Conservation (phyloP, 1,140 invertebrate genomes). For the Drosophila serrata region DNA sequence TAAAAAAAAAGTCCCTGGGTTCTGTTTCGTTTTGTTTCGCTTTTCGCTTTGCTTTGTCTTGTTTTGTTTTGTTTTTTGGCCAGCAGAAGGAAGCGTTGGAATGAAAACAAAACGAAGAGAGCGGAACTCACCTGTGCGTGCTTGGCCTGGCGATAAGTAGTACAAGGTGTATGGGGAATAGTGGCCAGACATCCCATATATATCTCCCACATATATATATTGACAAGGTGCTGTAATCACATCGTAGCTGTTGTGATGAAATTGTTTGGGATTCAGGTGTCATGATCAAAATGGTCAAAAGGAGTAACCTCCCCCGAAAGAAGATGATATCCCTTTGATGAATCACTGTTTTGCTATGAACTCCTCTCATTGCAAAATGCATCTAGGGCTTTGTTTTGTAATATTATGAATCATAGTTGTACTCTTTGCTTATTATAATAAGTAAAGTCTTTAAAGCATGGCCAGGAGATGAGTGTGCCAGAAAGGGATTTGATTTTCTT, state of each 20-base stretch:
- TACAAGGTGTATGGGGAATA: neutral
- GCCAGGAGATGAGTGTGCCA: neutral
- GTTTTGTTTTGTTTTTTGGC: conserved; percentile 7
- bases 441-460: neutral
- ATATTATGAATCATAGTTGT: neutral
- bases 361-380: neutral
- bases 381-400: neutral
- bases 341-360: neutral
- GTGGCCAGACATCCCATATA: neutral
- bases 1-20: conserved; percentile 1
- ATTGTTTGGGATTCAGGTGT: neutral
- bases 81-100: neutral
- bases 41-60: neutral
- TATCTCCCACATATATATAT: neutral
- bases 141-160: conserved; percentile 17
- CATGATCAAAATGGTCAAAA: neutral
- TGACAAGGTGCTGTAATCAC: neutral
- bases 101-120: neutral
- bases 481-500: neutral
- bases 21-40: neutral
- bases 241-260: neutral
- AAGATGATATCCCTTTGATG: neutral
- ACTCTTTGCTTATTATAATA: neutral
- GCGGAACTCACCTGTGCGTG: conserved; percentile 25
- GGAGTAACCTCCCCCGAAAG: neutral